phyloP scores from a whole-genome alignment of 2,888 invertebrate species.

The Papilio demoleus region DNA sequence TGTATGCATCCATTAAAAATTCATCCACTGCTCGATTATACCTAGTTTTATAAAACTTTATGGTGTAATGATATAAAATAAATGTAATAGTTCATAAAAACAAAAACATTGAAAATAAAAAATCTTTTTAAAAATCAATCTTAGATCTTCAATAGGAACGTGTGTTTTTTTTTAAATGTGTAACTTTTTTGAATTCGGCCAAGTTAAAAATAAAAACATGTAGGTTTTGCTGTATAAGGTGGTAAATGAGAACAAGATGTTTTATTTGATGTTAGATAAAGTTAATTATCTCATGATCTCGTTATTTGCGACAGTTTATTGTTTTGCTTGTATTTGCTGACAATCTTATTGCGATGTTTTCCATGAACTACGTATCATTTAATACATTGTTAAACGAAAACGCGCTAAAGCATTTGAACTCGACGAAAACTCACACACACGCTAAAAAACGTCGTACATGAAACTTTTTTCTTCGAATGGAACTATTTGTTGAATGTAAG shows the following conservation, averaged over 20 bases:
- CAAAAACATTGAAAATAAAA: too few relatives aligned
- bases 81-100: too few relatives aligned
- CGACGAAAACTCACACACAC: not conserved
- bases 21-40: not conserved
- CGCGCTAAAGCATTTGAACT: not conserved
- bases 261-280: slow-evolving; percentile 22
- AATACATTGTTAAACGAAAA: not conserved
- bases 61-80: not conserved
- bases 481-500: not conserved
- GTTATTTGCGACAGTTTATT: slow-evolving; percentile 15
- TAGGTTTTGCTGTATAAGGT: not conserved
- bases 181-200: too few relatives aligned
- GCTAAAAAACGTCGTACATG: not conserved
- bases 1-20: slow-evolving; percentile 20
- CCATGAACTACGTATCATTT: slow-evolving; percentile 17
- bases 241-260: not conserved
- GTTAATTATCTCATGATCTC: slow-evolving; percentile 9
- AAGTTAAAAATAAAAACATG: not conserved
- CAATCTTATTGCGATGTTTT: slow-evolving; percentile 35
- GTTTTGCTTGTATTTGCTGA: slow-evolving; percentile 26
- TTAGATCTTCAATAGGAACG: too few relatives aligned
- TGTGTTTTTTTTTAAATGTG: too few relatives aligned
- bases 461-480: not conserved
- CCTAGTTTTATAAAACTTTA: not conserved
- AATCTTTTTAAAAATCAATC: too few relatives aligned